A percentile compares a stretch with the other conserved stretches of the same genome.
Evolutionary conservation across 2,797 vertebrate genomes (phyloP).

Genomic region (Bucorvus abyssinicus): DNA sequence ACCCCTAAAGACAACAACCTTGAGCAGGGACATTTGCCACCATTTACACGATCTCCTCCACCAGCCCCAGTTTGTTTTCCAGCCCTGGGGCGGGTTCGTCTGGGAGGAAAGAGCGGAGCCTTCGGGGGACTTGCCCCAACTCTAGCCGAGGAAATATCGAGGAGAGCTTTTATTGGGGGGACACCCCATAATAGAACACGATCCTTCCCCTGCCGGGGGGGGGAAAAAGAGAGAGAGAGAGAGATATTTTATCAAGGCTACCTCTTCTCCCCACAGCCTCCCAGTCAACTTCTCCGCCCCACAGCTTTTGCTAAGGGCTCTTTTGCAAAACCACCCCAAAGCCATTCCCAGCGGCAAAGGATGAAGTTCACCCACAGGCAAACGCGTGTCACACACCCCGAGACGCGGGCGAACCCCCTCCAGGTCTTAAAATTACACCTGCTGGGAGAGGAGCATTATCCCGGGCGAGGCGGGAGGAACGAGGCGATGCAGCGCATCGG

Average conservation of each 20-base stretch:
- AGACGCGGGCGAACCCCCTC: not conserved
- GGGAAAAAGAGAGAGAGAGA: too few relatives aligned
- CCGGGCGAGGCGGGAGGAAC: not conserved
- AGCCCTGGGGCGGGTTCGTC: not conserved
- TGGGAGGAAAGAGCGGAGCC: not conserved
- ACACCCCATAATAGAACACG: not conserved
- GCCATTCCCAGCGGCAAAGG: not conserved
- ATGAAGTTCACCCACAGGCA: not conserved
- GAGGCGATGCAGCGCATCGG: not conserved
- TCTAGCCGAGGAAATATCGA: not conserved
- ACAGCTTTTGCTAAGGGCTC: not conserved
- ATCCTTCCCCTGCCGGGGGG: not conserved
- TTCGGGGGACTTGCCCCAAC: not conserved
- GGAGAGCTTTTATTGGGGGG: not conserved
- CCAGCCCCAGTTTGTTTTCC: not conserved
- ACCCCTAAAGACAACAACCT: not conserved
- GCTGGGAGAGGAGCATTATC: conserved; percentile 21
- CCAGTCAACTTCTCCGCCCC: not conserved
- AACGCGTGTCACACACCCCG: not conserved
- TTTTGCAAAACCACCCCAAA: not conserved
- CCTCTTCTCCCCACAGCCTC: not conserved
- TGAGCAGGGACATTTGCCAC: not conserved
- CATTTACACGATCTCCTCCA: not conserved
- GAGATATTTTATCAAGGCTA: not conserved
- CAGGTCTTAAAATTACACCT: conserved; percentile 47